phyloP scores from a whole-genome alignment of 23 tunicate species.

The Pegea sp. region DNA sequence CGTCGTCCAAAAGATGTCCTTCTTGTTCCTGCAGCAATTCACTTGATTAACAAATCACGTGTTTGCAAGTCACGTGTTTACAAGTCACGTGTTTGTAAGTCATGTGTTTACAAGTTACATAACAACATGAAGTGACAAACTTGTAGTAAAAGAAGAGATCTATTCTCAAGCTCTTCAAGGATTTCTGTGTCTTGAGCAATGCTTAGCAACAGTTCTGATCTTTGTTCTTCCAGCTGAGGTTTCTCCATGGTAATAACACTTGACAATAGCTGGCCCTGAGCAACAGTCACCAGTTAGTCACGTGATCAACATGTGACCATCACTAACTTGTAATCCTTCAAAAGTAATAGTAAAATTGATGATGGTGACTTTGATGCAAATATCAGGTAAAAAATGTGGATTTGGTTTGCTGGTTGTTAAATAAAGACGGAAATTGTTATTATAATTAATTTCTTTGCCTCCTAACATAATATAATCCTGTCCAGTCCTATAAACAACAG shows the following conservation, averaged over 20 bases:
- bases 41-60: not conserved
- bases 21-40: constrained; percentile 25
- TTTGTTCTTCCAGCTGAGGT: constrained; percentile 61
- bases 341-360: constrained; percentile 75
- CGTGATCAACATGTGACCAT: not conserved
- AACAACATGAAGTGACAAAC: constrained; percentile 1
- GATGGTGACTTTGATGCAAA: constrained; percentile 58
- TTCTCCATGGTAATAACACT: constrained; percentile 60
- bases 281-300: not conserved
- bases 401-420: constrained; percentile 73
- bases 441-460: constrained; percentile 69
- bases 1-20: constrained; percentile 77
- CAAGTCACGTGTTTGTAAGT: no score
- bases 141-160: constrained; percentile 45
- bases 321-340: constrained; percentile 64
- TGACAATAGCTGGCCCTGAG: constrained; percentile 73
- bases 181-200: constrained; percentile 42
- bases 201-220: constrained; percentile 30
- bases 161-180: constrained; percentile 63
- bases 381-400: constrained; percentile 81
- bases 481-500: constrained; percentile 64
- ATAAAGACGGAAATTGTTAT: constrained; percentile 53
- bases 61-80: not conserved
- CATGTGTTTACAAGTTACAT: not conserved
- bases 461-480: constrained; percentile 82